Base-by-base conservation (phyloP, 2,113 vertebrate genomes). In the Sula dactylatra region DNA sequence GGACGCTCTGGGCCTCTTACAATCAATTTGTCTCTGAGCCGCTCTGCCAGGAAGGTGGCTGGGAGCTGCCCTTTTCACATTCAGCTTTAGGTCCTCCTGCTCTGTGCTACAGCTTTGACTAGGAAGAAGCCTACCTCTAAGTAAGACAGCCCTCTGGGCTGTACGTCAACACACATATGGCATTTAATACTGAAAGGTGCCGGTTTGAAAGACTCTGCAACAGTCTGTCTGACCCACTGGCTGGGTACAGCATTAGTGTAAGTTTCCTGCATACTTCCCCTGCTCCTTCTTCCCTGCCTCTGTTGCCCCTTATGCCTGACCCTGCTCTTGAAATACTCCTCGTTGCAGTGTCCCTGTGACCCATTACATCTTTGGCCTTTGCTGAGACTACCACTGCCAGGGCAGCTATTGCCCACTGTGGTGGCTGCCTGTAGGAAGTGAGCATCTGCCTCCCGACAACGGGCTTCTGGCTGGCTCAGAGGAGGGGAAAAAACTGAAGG, bases 61-160 rank as follows among this genome's bases (percentile, higher is more conserved):
- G 0, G 26, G 67, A 93, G 88, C 95, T 97, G 94, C 94, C 88
- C 79, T 94, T 85, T 89, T 77, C 82, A 97, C 91, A 97, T 97
- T 96, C 89, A 78, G 74, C 49, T 93, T 94, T 86, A 70, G 59
- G 45, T 78, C 89, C 49, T 90, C 38, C 36, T 86, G 79, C 45
- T 96, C 73, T 76, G 69, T 87, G 72, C 82, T 92, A 79, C 19
- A 79, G 50, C 84, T 94, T 40, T 42, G 64, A 69, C 72, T 25
- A 78, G 55, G 74, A 91, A 91, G 67, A 47, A 76, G 73, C 61
- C 45, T 42, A 65, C 34, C 44, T 73, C 16, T 3, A 66, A 24
- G 40, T 49, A 74, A 83, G 61, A 19, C 40, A 69, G 54, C 66
- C 40, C 40, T 74, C 52, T 2, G 2, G 76, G 82, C 66, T 58